Evolutionary conservation across 2,113 vertebrate genomes (phyloP).

Genomic region (Syngnathoides biaculeatus): DNA sequence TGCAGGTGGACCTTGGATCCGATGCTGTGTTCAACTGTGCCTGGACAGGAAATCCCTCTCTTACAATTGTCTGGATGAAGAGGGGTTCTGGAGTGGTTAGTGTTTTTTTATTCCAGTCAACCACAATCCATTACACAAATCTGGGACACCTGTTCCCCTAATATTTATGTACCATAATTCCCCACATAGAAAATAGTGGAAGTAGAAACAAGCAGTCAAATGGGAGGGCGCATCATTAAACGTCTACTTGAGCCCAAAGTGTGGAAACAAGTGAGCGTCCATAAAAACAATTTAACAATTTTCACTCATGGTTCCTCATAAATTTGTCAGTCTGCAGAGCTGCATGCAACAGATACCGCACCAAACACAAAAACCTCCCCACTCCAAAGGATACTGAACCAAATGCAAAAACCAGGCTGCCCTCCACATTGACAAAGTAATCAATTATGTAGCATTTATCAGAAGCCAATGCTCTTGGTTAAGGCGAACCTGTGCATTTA

Average conservation of each 20-base stretch:
- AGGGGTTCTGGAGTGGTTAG: constrained; percentile 95
- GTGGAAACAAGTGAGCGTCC: background rate
- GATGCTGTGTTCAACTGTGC: constrained; percentile 93
- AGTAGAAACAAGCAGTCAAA: background rate
- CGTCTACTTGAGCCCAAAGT: background rate
- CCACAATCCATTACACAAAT: background rate
- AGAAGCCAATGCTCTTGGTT: no score
- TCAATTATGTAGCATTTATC: no score
- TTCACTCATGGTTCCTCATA: no score
- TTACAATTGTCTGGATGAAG: constrained; percentile 99
- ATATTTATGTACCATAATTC: no score
- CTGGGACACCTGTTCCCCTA: background rate
- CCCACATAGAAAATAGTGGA: background rate
- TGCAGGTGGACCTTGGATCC: constrained; percentile 91
- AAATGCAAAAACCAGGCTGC: no score
- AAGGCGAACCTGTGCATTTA: no score
- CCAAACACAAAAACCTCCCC: no score
- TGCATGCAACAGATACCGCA: no score
- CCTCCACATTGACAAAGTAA: no score
- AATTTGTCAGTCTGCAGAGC: no score
- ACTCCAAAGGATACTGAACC: no score
- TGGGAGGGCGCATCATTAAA: background rate
- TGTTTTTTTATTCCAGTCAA: constrained; percentile 12
- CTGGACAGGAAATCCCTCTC: constrained; percentile 95
- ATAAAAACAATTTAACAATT: no score